phyloP scores from a whole-genome alignment of 1,140 invertebrate species.

The Maconellicoccus hirsutus region DNA sequence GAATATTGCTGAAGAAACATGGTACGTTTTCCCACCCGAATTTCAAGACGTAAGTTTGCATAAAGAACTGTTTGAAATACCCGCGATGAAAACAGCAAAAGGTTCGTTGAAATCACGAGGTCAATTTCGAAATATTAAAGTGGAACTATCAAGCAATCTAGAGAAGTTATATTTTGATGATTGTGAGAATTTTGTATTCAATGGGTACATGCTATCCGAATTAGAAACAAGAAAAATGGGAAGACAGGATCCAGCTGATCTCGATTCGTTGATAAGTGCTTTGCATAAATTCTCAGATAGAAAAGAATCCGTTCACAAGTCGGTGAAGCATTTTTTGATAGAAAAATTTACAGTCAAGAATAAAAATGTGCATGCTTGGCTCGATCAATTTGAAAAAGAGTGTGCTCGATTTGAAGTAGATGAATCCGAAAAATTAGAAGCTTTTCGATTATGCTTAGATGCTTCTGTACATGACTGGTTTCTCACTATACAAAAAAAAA shows the following conservation, averaged over 20 bases:
- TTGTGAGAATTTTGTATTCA: not conserved
- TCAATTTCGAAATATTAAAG: no score
- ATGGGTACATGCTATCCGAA: not conserved
- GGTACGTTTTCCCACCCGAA: no score
- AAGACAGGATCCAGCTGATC: not conserved
- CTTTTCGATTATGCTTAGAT: not conserved
- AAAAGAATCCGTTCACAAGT: not conserved
- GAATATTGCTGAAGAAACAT: no score
- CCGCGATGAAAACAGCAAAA: no score
- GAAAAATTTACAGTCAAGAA: not conserved
- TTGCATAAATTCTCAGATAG: not conserved
- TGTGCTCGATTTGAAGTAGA: not conserved
- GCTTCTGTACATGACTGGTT: not conserved
- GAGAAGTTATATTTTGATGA: not conserved
- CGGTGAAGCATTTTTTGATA: not conserved
- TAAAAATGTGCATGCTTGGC: not conserved
- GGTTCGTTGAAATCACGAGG: no score
- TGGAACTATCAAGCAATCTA: not conserved
- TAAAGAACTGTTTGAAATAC: no score
- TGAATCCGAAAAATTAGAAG: not conserved
- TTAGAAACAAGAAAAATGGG: not conserved
- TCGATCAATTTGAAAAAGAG: not conserved
- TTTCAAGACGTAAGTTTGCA: no score
- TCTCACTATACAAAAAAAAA: not conserved
- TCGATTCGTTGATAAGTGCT: not conserved